These are phyloP conservation scores for Exaiptasia diaphana DNA, from an alignment of 64 coral and sea anemone genomes.

Conservation along the genomic window DNA sequence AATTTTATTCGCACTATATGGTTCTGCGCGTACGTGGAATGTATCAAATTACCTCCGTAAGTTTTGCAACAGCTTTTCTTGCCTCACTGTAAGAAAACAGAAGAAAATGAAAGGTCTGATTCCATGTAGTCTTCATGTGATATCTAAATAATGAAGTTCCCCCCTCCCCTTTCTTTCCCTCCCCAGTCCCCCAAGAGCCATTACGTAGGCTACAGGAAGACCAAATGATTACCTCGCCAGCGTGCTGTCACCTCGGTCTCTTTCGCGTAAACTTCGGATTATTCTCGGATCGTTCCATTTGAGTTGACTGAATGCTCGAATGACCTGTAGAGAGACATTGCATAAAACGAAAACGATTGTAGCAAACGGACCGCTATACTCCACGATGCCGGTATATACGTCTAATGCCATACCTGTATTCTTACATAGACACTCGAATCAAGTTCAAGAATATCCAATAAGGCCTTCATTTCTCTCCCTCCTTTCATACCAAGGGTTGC, in stretches of 20 bases:
- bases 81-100: not conserved
- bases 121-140: too few species aligned
- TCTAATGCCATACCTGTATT: slow-evolving; percentile 64
- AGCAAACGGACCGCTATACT: not conserved
- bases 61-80: not conserved
- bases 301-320: slow-evolving; percentile 76
- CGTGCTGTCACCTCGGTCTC: slow-evolving; percentile 84
- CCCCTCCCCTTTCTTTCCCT: too few species aligned
- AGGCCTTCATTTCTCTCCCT: slow-evolving; percentile 88
- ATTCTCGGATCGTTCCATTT: slow-evolving; percentile 95
- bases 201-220: too few species aligned
- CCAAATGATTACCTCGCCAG: slow-evolving; percentile 76
- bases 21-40: too few species aligned
- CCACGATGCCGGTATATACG: not conserved
- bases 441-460: slow-evolving; percentile 88
- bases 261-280: slow-evolving; percentile 78
- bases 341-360: not conserved
- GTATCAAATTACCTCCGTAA: not conserved
- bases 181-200: too few species aligned
- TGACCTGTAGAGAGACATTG: slow-evolving; percentile 38
- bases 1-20: too few species aligned
- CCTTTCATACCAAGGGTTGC: slow-evolving; percentile 93
- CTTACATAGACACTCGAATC: slow-evolving; percentile 93
- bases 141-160: too few species aligned
- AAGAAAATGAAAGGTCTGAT: not conserved